Evolutionary conservation across 2,797 vertebrate species (phyloP), one percentile per base, ranked within the genome.

Genomic region (Chelon labrosus): DNA sequence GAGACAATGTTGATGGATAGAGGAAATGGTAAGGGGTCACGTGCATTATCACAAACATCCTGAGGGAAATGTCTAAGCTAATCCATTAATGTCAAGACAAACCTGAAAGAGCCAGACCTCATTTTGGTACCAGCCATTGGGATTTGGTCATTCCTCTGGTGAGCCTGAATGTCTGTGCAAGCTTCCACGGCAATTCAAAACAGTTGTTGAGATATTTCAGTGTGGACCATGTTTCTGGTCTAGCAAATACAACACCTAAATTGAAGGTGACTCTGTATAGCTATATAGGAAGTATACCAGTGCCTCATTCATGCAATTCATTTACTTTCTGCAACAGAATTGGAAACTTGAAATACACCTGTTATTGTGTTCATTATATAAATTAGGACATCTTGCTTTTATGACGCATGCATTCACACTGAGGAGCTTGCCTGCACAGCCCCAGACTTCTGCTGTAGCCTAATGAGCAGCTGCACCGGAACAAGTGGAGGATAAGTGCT

Each of bases 391-490:
- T 49, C 19, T 41, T 58, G 44, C 49, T 47, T 72, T 55, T 17
- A 37, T 22, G 53, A 50, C 7, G 1, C 25, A 68, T 50, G 47
- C 69, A 59, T 41, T 65, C 61, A 61, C 16, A 42, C 14, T 17
- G 13, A 9, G 25, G n/a, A 66, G 74, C 51, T 55, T 60, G 66
- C 22, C 37, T 50, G 61, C 46, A 51, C 12, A 55, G 55, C 16
- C 22, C n/a, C 17, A 31, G 39, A 70, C 53, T 47, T 73, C 51
- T 42, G 49, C 65, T 63, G 61, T 14, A 77, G 60, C 70, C 77
- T 87, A 87, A 89, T 83, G 88, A 90, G 85, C 91, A 86, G 87
- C 84, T 88, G 87, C 77, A 84, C 39, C 71, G 79, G 76, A 79
- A 83, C 85, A 87, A 88, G 77, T 80, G 82, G 75, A 79, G 70